phyloP scores from a whole-genome alignment of 2,888 invertebrate genomes.

The Caenorhabditis sp. region DNA sequence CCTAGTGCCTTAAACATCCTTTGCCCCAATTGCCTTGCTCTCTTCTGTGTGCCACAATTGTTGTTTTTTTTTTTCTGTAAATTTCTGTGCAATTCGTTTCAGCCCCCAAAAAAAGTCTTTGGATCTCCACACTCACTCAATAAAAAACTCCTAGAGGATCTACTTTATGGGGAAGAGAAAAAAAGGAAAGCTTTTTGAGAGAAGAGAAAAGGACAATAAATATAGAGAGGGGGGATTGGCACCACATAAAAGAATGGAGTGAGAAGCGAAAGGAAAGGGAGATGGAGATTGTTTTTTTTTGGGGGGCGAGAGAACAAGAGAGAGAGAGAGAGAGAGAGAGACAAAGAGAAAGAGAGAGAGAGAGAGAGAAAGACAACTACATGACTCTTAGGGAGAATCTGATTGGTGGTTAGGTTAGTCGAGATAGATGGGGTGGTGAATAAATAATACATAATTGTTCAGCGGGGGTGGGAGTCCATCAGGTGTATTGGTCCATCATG shows the following conservation, averaged over 20 bases:
- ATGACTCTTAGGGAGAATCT: not conserved
- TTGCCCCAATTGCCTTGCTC: slow-evolving; percentile 14
- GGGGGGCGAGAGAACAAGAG: slow-evolving; percentile 34
- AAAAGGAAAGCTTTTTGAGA: not conserved
- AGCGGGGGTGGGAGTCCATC: not conserved
- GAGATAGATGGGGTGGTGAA: slow-evolving; percentile 4
- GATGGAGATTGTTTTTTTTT: slow-evolving; percentile 21
- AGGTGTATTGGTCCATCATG: not conserved
- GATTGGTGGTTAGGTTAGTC: not conserved
- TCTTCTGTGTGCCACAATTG: slow-evolving; percentile 29
- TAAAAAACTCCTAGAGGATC: slow-evolving; percentile 16
- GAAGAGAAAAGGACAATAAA: slow-evolving; percentile 7
- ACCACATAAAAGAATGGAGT: slow-evolving; percentile 23
- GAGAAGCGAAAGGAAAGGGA: slow-evolving; percentile 18
- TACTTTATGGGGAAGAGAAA: slow-evolving; percentile 30
- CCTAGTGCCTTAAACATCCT: not conserved
- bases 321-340: slow-evolving; percentile 31
- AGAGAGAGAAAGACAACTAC: slow-evolving; percentile 45
- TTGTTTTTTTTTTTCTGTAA: slow-evolving; percentile 25
- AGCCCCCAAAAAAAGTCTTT: not conserved
- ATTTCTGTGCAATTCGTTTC: slow-evolving; percentile 29
- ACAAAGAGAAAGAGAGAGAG: slow-evolving; percentile 7
- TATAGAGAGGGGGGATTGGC: slow-evolving; percentile 3
- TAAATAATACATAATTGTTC: slow-evolving; percentile 28
- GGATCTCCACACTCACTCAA: not conserved